Evolutionary conservation across 2,888 invertebrate genomes (phyloP).

Genomic region (Microctonus hyperodae): DNA sequence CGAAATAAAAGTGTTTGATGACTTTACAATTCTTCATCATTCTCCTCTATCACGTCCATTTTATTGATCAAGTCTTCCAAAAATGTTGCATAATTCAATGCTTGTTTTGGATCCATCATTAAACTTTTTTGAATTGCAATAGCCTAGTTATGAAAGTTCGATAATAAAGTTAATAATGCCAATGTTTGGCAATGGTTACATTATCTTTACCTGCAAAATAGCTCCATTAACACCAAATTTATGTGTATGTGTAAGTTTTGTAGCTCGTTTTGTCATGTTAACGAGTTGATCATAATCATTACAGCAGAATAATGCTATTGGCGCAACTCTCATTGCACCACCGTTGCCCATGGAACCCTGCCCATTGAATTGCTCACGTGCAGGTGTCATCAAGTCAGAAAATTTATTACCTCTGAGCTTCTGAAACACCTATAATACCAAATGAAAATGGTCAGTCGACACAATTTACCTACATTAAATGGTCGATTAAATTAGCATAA

Average conservation of each 20-base stretch:
- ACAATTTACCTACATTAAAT: neutral
- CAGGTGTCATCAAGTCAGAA: slow-evolving; percentile 70
- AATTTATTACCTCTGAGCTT: slow-evolving; percentile 67
- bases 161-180: slow-evolving; percentile 2
- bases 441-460: neutral
- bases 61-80: slow-evolving; percentile 65
- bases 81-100: slow-evolving; percentile 65
- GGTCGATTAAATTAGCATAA: slow-evolving; percentile 3
- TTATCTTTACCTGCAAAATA: slow-evolving; percentile 63
- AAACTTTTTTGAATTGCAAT: slow-evolving; percentile 69
- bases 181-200: neutral
- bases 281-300: slow-evolving; percentile 65
- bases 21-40: slow-evolving; percentile 60
- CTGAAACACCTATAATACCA: slow-evolving; percentile 63
- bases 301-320: slow-evolving; percentile 70
- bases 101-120: slow-evolving; percentile 59
- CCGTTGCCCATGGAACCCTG: slow-evolving; percentile 80
- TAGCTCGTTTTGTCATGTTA: slow-evolving; percentile 64
- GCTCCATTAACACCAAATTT: slow-evolving; percentile 68
- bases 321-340: slow-evolving; percentile 77
- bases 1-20: too few relatives aligned
- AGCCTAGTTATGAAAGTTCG: slow-evolving; percentile 59
- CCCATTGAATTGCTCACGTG: slow-evolving; percentile 72
- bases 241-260: slow-evolving; percentile 72
- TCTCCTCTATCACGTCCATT: slow-evolving; percentile 65